Percentiles rank a stretch among this genome's conserved stretches.
Conservation (phyloP, 2,888 invertebrate genomes). For the Trichacis sp. region DNA sequence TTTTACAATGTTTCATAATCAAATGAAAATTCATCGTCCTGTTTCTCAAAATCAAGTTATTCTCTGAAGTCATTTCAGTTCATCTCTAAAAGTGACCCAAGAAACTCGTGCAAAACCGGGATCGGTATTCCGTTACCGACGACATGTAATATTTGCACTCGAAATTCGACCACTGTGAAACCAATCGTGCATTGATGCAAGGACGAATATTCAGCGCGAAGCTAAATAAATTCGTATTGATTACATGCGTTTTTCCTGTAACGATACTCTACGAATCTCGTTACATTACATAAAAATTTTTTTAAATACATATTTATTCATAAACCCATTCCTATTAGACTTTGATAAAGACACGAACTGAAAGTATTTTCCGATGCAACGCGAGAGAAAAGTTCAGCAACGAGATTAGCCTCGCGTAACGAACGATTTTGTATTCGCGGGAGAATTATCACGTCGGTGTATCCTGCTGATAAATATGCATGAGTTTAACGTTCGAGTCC, state of each 20-base stretch:
- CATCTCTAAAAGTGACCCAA: too few relatives aligned
- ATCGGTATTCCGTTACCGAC: slow-evolving; percentile 47
- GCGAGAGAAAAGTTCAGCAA: slow-evolving; percentile 10
- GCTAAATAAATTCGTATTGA: slow-evolving; percentile 47
- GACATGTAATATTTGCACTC: slow-evolving; percentile 51
- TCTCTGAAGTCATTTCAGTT: too few relatives aligned
- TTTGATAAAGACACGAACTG: too few relatives aligned
- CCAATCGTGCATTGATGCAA: slow-evolving; percentile 48
- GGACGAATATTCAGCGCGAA: slow-evolving; percentile 48
- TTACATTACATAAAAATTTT: slow-evolving; percentile 17
- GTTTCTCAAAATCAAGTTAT: too few relatives aligned
- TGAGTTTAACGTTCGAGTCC: slow-evolving; percentile 36
- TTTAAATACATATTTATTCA: too few relatives aligned
- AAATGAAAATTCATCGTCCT: too few relatives aligned
- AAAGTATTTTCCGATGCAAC: background rate
- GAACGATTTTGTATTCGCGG: slow-evolving; percentile 27
- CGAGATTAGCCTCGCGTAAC: slow-evolving; percentile 28
- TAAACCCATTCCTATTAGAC: too few relatives aligned
- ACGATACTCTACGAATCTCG: slow-evolving; percentile 49
- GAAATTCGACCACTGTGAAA: slow-evolving; percentile 52
- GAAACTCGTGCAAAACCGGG: slow-evolving; percentile 8
- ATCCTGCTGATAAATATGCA: slow-evolving; percentile 53
- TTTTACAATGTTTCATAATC: too few relatives aligned
- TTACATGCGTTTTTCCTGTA: slow-evolving; percentile 54
- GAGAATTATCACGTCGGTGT: slow-evolving; percentile 41